A percentile compares a stretch with the other conserved stretches of the same genome.
Conservation (phyloP, 2,797 vertebrate genomes). For the Poecilia velifera region DNA sequence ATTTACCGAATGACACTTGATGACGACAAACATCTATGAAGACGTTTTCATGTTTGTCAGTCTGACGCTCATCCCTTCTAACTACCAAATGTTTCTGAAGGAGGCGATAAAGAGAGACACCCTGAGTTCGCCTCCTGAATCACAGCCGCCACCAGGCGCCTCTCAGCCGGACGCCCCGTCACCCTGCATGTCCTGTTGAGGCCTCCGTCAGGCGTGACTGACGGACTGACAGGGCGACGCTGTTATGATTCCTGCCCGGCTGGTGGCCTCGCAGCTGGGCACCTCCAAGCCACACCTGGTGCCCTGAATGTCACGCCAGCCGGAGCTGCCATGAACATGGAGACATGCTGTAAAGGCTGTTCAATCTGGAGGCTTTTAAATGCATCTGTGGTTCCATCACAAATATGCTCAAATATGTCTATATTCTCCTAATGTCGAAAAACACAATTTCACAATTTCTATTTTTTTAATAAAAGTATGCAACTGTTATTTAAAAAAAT, state of each 20-base stretch:
- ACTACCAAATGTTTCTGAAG: neutral
- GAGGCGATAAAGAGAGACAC: constrained; percentile 2
- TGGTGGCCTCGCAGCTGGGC: constrained; percentile 80
- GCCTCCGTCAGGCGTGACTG: constrained; percentile 74
- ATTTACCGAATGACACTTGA: too few species aligned
- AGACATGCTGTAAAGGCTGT: constrained; percentile 38
- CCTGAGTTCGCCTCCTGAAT: constrained; percentile 25
- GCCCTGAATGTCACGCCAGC: constrained; percentile 53
- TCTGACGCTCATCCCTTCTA: too few species aligned
- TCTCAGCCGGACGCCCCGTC: constrained; percentile 51
- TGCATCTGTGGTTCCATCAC: constrained; percentile 11
- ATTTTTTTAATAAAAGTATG: too few species aligned
- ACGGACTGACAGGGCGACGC: constrained; percentile 68
- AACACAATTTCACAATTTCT: neutral
- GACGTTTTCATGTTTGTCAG: too few species aligned
- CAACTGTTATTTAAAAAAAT: too few species aligned
- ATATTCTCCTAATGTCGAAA: neutral
- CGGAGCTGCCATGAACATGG: constrained; percentile 20
- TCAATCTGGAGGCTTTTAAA: constrained; percentile 27
- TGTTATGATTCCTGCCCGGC: constrained; percentile 74
- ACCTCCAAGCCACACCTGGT: constrained; percentile 77
- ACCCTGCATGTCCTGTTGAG: constrained; percentile 62
- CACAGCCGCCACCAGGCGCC: constrained; percentile 3
- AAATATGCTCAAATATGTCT: neutral
- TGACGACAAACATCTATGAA: too few species aligned